Base-by-base conservation (phyloP, 2,113 vertebrate species). In the Platichthys flesus region DNA sequence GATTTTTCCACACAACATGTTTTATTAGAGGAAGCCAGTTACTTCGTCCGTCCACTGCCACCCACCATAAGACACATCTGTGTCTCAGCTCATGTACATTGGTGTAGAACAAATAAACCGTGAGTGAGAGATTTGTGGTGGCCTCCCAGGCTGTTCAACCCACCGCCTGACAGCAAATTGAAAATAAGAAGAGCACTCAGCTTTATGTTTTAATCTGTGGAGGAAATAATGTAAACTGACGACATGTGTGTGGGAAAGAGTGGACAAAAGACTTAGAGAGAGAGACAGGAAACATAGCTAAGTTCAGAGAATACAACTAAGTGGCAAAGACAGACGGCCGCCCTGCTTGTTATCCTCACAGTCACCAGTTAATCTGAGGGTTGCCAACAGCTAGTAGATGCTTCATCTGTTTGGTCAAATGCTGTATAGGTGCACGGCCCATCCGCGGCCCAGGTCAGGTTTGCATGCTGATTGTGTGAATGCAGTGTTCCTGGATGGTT, bases 41-140 rank as follows among this genome's bases (percentile, higher is more conserved):
- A 75, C 57, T 73, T 64, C 13, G 24, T 67, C 31, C 64, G 82
- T 74, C 72, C 72, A 49, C 23, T 47, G 42, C 90, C 85, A 78
- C 87, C 88, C 90, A 87, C 77, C 62, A 52, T 18, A 85, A 58
- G 49, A 67, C 66, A 78, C 73, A 77, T 72, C 58, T 84, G 82
- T 67, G 80, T 88, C 85, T 84, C 79, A 83, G 81, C 83, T 90
- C 88, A 89, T 76, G 81, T 83, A 70, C 56, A 55, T 23, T 76
- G 63, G 86, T 86, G 42, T 82, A 55, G 63, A 72, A 76, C 59
- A 91, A 91, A 93, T 90, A 91, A 91, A 91, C 79, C 62, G 10
- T 5, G n/a, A 69, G 70, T 86, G 87, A 91, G 81, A 91, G 89
- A 91, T 89, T 81, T 87, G 89, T 35, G 84, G 82, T 57, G 83